phyloP scores from a whole-genome alignment of 2,888 invertebrate genomes.

The Thymelicus lineola region DNA sequence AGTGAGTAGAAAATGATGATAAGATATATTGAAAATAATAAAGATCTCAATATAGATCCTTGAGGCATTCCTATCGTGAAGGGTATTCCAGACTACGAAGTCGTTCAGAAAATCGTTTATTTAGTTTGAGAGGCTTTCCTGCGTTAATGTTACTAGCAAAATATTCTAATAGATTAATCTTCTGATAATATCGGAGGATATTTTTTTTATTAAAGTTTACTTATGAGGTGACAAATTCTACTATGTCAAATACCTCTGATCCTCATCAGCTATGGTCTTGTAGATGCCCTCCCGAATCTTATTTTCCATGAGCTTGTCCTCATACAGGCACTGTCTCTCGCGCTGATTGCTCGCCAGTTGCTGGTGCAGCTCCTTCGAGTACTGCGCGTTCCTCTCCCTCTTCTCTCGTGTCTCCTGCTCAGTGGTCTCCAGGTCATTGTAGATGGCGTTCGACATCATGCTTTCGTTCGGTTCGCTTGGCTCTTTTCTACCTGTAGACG shows the following conservation, averaged over 20 bases:
- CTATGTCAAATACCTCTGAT: constrained; percentile 70
- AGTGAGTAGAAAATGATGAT: no score
- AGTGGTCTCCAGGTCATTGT: constrained; percentile 67
- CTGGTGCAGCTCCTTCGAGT: constrained; percentile 83
- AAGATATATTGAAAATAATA: no score
- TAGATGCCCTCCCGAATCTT: constrained; percentile 86
- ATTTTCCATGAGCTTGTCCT: constrained; percentile 86
- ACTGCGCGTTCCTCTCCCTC: constrained; percentile 58
- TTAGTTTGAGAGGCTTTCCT: no score
- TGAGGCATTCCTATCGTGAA: no score
- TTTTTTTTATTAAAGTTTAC: no score
- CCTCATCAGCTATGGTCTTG: constrained; percentile 86
- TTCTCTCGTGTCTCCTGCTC: constrained; percentile 58
- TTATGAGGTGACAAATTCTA: no score
- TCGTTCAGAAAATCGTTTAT: no score
- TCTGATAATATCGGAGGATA: no score
- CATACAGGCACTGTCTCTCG: constrained; percentile 80
- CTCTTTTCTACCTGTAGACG: constrained; percentile 65
- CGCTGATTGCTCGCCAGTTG: constrained; percentile 83
- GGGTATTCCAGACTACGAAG: no score
- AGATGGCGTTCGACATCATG: constrained; percentile 64
- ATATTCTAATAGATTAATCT: no score
- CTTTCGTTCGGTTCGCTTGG: constrained; percentile 61
- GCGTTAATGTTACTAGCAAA: no score
- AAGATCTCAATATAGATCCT: no score